phyloP scores from a whole-genome alignment of 1,140 invertebrate species.

The Idris sp. region DNA sequence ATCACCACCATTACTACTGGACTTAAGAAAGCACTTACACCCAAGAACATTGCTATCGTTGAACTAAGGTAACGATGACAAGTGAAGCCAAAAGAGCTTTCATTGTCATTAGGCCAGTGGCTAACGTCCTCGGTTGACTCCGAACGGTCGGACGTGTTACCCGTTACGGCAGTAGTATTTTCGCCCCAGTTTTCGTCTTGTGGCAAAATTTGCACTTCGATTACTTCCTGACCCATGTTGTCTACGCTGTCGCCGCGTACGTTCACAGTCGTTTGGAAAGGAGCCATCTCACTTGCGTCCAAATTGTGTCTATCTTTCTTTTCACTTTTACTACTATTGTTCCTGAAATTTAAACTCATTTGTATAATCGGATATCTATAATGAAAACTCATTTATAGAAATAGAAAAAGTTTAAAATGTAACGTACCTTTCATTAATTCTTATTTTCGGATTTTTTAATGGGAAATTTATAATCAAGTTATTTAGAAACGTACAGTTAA shows the following conservation, averaged over 20 bases:
- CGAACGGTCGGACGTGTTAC: constrained; percentile 96
- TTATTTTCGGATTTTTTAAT: no score
- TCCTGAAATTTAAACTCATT: no score
- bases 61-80: constrained; percentile 89
- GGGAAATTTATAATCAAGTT: no score
- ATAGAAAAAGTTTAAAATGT: no score
- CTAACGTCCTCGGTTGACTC: constrained; percentile 94
- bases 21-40: constrained; percentile 90
- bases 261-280: constrained; percentile 89
- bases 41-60: constrained; percentile 86
- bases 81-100: constrained; percentile 84
- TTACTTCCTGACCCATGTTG: constrained; percentile 86
- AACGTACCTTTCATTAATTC: no score
- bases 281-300: constrained; percentile 81
- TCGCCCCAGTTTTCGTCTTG: constrained; percentile 99
- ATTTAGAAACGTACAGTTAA: no score
- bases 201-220: constrained; percentile 94
- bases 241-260: constrained; percentile 83
- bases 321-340: constrained; percentile 70
- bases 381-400: no score
- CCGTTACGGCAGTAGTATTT: constrained; percentile 97
- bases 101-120: constrained; percentile 87
- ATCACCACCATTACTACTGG: constrained; percentile 96
- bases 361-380: no score
- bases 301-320: constrained; percentile 72